These are phyloP conservation scores for Stigmatopora argus DNA, from an alignment of 2,113 vertebrate genomes.

Conservation along the genomic window DNA sequence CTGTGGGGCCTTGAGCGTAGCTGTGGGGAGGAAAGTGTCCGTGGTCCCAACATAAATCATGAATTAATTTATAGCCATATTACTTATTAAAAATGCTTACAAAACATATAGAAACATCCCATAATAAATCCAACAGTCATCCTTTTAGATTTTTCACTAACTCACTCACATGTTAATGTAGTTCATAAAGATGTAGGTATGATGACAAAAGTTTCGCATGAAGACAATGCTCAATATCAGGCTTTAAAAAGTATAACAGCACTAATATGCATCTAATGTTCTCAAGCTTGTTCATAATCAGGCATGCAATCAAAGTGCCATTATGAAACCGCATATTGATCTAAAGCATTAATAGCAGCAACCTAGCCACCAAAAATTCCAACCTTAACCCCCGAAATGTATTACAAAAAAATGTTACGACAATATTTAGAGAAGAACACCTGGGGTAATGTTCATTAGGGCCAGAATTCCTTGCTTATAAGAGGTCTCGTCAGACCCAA, in stretches of 20 bases:
- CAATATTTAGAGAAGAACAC: background rate
- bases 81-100: no score
- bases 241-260: background rate
- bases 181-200: no score
- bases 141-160: no score
- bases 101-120: no score
- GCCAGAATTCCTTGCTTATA: background rate
- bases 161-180: no score
- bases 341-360: background rate
- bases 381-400: background rate
- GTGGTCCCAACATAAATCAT: no score
- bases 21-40: no score
- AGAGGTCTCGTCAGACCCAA: background rate
- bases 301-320: background rate
- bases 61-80: no score
- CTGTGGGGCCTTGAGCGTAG: no score
- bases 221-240: conserved; percentile 22
- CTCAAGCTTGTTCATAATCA: conserved; percentile 17
- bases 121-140: no score
- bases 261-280: conserved; percentile 8
- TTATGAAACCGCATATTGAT: background rate
- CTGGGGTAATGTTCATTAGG: background rate
- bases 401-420: background rate
- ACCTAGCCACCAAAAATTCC: background rate
- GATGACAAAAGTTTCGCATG: no score